Conservation (phyloP, 2,888 invertebrate genomes). For the Panorpa germanica region DNA sequence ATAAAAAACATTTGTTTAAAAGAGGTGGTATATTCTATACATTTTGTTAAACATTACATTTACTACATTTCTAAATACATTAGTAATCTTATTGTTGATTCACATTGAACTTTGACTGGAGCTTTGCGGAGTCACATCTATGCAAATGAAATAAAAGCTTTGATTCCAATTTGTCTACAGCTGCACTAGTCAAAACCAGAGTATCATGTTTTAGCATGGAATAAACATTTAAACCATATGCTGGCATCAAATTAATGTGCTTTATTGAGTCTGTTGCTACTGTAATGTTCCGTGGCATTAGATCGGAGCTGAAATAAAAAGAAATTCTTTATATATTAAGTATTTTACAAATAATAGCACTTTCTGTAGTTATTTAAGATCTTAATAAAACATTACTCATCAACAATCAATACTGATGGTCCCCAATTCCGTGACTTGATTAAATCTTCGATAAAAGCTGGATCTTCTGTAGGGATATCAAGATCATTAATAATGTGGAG, state of each 20-base stretch:
- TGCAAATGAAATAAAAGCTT: constrained; percentile 50
- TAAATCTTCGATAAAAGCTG: constrained; percentile 58
- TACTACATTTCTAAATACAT: constrained; percentile 7
- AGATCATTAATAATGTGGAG: constrained; percentile 75
- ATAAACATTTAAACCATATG: constrained; percentile 87
- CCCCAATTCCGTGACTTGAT: constrained; percentile 85
- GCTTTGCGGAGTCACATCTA: constrained; percentile 28
- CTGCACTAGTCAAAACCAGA: constrained; percentile 66
- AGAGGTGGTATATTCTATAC: constrained; percentile 10
- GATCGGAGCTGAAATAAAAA: constrained; percentile 55
- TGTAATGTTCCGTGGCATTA: constrained; percentile 76
- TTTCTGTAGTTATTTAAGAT: constrained; percentile 6
- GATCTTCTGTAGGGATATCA: constrained; percentile 68
- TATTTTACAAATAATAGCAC: constrained; percentile 2
- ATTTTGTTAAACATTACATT: constrained; percentile 13
- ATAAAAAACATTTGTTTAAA: constrained; percentile 6
- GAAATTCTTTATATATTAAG: constrained; percentile 8
- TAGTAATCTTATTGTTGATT: constrained; percentile 30
- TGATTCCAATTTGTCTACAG: constrained; percentile 70
- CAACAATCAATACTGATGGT: constrained; percentile 82
- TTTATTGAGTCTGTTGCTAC: constrained; percentile 58
- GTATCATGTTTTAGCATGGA: constrained; percentile 96
- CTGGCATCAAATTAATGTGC: constrained; percentile 87
- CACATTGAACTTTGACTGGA: constrained; percentile 32
- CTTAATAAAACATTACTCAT: constrained; percentile 45